phyloP scores from a whole-genome alignment of 1,140 invertebrate genomes.

The Eupristina koningsbergeri region DNA sequence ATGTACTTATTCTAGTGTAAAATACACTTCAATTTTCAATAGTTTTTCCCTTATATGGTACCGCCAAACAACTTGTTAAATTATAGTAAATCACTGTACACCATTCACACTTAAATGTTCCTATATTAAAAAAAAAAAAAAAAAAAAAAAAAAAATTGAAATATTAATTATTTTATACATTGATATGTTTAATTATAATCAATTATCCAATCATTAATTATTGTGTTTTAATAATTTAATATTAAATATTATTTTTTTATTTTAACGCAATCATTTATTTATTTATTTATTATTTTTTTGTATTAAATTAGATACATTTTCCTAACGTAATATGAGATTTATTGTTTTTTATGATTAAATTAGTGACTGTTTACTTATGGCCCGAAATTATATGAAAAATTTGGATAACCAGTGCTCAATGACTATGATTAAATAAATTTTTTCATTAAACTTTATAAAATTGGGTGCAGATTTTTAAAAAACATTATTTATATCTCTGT shows the following conservation, averaged over 20 bases:
- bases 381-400: neutral
- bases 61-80: neutral
- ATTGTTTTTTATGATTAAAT: neutral
- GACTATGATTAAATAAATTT: neutral
- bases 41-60: neutral
- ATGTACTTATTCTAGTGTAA: neutral
- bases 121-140: too few species aligned
- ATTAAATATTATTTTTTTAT: too few species aligned
- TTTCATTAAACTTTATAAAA: constrained; percentile 1
- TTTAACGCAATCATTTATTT: neutral
- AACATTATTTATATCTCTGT: neutral
- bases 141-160: too few species aligned
- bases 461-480: neutral
- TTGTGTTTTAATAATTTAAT: too few species aligned
- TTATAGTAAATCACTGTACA: too few species aligned
- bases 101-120: too few species aligned
- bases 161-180: too few species aligned
- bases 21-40: neutral
- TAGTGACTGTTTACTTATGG: neutral
- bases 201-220: too few species aligned
- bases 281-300: neutral
- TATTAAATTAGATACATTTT: neutral
- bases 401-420: neutral
- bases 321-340: neutral
- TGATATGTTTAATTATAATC: too few species aligned